Evolutionary conservation across 2,113 vertebrate genomes (phyloP).

Genomic region (Phalacrocorax brasilianus): DNA sequence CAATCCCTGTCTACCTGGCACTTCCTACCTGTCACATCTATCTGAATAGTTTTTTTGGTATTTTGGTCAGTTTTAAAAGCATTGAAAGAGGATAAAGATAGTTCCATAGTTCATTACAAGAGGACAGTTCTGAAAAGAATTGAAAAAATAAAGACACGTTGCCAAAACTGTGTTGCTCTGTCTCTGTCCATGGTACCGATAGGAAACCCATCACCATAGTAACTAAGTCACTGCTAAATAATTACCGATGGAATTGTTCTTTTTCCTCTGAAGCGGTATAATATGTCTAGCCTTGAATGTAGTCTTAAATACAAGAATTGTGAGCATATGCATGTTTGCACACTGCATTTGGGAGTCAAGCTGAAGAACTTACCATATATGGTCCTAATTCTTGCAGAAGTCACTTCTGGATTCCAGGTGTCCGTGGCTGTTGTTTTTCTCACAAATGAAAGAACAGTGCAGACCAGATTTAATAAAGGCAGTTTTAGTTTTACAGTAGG

Average conservation of each 20-base stretch:
- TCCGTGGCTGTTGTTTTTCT: neutral
- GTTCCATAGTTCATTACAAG: neutral
- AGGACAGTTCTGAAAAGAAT: neutral
- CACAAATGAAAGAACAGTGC: neutral
- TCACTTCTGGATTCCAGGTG: neutral
- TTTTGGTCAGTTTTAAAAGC: neutral
- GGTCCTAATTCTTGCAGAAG: neutral
- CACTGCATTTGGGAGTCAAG: neutral
- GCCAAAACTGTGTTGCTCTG: neutral
- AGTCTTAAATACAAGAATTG: neutral
- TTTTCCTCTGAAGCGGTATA: neutral
- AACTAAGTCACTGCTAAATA: conserved; percentile 35
- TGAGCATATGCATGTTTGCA: neutral
- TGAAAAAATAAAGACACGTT: neutral
- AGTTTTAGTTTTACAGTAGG: neutral
- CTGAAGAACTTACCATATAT: fast-evolving
- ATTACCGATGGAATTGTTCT: neutral
- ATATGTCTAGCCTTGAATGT: neutral
- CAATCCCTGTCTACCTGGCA: neutral
- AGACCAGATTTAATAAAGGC: neutral
- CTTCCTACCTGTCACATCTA: neutral
- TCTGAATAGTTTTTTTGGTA: neutral
- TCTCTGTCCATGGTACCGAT: neutral
- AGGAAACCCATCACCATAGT: conserved; percentile 52
- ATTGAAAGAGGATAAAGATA: neutral